These are phyloP conservation scores for Griposia aprilina DNA, from an alignment of 2,888 invertebrate genomes.

Conservation along the genomic window DNA sequence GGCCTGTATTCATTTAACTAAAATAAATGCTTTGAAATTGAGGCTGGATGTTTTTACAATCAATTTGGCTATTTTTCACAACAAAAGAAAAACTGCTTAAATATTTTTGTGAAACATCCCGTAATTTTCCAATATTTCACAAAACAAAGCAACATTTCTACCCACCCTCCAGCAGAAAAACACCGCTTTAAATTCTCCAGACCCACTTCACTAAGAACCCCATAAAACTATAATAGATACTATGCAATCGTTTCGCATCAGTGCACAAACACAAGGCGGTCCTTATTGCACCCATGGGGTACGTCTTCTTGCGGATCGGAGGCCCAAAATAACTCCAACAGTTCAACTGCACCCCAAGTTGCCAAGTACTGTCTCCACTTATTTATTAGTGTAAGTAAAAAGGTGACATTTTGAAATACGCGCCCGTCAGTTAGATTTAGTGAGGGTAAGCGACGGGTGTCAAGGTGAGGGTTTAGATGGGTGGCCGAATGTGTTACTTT, in stretches of 20 bases:
- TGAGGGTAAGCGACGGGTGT: constrained; percentile 53
- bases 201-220: constrained; percentile 57
- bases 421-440: constrained; percentile 51
- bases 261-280: constrained; percentile 49
- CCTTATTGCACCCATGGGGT: constrained; percentile 70
- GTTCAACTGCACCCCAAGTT: constrained; percentile 48
- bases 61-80: background rate
- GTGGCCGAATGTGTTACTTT: constrained; percentile 45
- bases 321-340: constrained; percentile 67
- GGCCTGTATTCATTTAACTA: background rate
- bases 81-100: background rate
- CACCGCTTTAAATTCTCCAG: constrained; percentile 13
- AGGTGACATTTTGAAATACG: constrained; percentile 65
- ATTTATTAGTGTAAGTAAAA: constrained; percentile 61
- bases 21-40: background rate
- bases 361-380: constrained; percentile 58
- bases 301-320: constrained; percentile 8
- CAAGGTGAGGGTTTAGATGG: constrained; percentile 50
- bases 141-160: background rate
- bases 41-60: background rate
- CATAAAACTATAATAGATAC: constrained; percentile 67
- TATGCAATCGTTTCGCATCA: constrained; percentile 64
- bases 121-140: background rate
- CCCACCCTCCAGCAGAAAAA: background rate
- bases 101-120: background rate